phyloP scores from a whole-genome alignment of 2,797 vertebrate genomes.

The Sphenopsis melanotis region DNA sequence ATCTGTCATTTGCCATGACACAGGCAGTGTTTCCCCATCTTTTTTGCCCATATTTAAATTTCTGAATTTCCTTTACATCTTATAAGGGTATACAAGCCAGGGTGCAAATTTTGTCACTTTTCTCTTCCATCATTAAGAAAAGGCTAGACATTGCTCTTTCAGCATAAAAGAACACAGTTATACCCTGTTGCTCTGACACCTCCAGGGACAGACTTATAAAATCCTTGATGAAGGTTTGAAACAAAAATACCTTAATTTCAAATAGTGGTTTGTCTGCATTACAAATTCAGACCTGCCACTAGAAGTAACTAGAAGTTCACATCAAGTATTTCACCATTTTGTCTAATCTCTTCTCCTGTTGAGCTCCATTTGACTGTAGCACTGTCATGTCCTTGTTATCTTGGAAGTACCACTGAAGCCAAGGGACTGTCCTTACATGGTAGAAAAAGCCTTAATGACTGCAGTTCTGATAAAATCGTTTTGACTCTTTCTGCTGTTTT shows the following conservation, averaged over 20 bases:
- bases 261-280: not conserved
- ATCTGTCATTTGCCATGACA: not conserved
- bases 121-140: not conserved
- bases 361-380: not conserved
- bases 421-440: accelerated
- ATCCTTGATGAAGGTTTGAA: not conserved
- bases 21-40: not conserved
- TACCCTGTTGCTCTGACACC: not conserved
- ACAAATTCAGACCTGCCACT: not conserved
- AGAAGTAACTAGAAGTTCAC: not conserved
- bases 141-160: not conserved
- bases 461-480: not conserved
- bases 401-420: not conserved
- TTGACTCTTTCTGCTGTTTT: not conserved
- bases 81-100: not conserved
- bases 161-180: not conserved
- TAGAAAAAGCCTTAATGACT: not conserved
- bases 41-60: not conserved
- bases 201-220: not conserved
- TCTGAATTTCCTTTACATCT: not conserved
- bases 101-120: not conserved
- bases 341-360: not conserved
- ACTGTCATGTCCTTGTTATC: not conserved
- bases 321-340: not conserved
- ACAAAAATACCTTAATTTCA: not conserved